phyloP scores from a whole-genome alignment of 1,140 invertebrate species.

The Cherax quadricarinatus region DNA sequence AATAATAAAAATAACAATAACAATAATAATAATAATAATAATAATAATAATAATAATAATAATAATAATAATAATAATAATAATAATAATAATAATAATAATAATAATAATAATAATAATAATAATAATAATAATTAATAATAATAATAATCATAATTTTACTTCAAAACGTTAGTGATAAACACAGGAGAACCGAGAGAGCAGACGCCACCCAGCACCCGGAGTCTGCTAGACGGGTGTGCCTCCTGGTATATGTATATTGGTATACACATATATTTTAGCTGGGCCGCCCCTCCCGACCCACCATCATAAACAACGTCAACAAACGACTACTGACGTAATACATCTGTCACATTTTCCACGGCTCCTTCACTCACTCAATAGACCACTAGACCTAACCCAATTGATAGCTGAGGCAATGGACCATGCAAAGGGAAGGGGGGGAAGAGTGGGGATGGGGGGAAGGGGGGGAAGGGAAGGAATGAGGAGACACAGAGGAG shows the following conservation, averaged over 20 bases:
- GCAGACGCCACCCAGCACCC: no score
- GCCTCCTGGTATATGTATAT: neutral
- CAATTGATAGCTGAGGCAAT: conserved; percentile 69
- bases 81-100: no score
- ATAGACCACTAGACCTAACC: conserved; percentile 69
- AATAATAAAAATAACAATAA: no score
- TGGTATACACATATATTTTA: neutral
- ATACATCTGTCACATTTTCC: conserved; percentile 71
- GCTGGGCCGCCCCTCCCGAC: neutral
- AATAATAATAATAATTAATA: no score
- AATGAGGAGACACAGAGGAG: neutral
- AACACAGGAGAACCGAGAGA: no score
- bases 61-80: no score
- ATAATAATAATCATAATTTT: no score
- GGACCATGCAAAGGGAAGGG: conserved; percentile 47
- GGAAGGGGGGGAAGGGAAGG: neutral
- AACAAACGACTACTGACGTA: conserved; percentile 68
- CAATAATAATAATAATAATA: no score
- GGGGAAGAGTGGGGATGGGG: neutral
- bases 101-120: no score
- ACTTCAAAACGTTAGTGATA: no score
- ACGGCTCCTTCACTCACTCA: conserved; percentile 67
- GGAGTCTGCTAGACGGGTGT: no score
- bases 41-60: no score
- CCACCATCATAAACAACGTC: conserved; percentile 56